Evolutionary conservation across 2,797 vertebrate species (phyloP).

Genomic region (Spondyliosoma cantharus): DNA sequence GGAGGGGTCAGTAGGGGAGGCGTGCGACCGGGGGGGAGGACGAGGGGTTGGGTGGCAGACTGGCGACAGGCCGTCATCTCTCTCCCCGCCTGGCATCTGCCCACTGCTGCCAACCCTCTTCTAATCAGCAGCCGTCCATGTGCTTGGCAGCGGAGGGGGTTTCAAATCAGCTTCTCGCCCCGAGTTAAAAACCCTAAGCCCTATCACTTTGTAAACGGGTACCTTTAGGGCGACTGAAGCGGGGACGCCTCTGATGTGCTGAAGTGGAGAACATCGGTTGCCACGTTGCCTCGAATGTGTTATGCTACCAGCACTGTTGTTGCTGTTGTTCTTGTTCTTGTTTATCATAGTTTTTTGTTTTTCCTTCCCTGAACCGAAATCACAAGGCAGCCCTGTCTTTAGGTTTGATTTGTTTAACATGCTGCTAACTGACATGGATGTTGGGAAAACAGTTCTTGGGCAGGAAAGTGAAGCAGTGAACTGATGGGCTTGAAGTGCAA

Average conservation of each 20-base stretch:
- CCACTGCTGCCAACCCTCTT: constrained; percentile 83
- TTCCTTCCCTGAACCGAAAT: constrained; percentile 33
- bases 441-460: constrained; percentile 76
- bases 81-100: constrained; percentile 82
- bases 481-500: constrained; percentile 70
- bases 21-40: constrained; percentile 32
- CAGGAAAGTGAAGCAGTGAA: constrained; percentile 65
- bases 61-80: constrained; percentile 81
- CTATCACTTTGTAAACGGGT: constrained; percentile 86
- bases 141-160: constrained; percentile 85
- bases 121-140: constrained; percentile 89
- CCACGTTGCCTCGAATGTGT: constrained; percentile 71
- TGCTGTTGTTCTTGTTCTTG: constrained; percentile 69
- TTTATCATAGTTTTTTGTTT: constrained; percentile 57
- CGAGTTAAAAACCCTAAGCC: constrained; percentile 85
- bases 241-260: constrained; percentile 82
- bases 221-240: constrained; percentile 83
- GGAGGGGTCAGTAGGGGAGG: constrained; percentile 64
- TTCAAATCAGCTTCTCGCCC: constrained; percentile 85
- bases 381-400: constrained; percentile 74
- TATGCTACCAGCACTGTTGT: constrained; percentile 73
- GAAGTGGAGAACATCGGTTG: constrained; percentile 81
- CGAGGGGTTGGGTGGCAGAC: constrained; percentile 75
- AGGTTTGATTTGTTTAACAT: constrained; percentile 85
- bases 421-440: constrained; percentile 79